Evolutionary conservation across 2,888 invertebrate species (phyloP), one percentile per base, ranked within the genome.

Genomic region (Eupithecia subfuscata): DNA sequence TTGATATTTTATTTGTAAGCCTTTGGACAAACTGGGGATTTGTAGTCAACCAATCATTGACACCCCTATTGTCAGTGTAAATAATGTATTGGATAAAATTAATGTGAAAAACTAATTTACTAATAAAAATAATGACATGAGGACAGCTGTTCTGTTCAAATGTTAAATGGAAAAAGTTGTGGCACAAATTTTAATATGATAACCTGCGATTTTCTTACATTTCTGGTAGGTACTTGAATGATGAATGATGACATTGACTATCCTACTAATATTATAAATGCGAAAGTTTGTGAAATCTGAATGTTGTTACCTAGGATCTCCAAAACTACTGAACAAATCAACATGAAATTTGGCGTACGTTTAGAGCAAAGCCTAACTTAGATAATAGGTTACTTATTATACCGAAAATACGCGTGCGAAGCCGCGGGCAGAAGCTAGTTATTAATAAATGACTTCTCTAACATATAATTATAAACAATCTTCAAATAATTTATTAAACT

Each of bases 161-260:
- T 25, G 25, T 12, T 25, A 12, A 60, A 60, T 60, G 2, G 60
- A 60, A 60, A 25, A 60, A 25, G 12, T 22, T 60, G 25, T 60
- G 60, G 60, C 60, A 60, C 60, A 60, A 60, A n/a, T n/a, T n/a
- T n/a, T n/a, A n/a, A 25, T 60, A 60, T 60, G 60, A 60, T 25
- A 60, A 60, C 25, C 25, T 60, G 60, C 12, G 60, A 60, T 60
- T 60, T 25, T 25, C 60, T 12, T 22, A 56, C 56, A 25, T 25
- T 60, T 60, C 25, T 60, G 12, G 60, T 25, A 25, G 12, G 60
- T 25, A 25, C 60, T 25, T 60, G 14, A 22, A 60, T 60, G 5
- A 60, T 25, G 6, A 25, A n/a, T n/a, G n/a, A n/a, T n/a, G n/a
- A n/a, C n/a, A n/a, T n/a, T 56, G 25, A 60, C 60, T 37, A 7